Conservation (phyloP, 2,888 invertebrate species). For the Gryllus longicercus region DNA sequence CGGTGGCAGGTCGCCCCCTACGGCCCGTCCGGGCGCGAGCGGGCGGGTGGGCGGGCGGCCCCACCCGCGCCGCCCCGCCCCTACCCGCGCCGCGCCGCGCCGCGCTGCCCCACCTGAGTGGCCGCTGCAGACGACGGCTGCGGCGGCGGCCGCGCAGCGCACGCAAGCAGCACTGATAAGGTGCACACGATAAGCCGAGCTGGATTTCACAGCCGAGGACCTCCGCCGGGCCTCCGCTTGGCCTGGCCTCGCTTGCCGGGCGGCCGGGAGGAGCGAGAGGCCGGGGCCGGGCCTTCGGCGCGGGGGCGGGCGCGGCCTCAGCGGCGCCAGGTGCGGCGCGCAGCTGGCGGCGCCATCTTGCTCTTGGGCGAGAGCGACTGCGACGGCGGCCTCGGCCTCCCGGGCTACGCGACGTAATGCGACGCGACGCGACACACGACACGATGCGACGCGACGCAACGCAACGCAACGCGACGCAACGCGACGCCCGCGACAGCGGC, state of each 20-base stretch:
- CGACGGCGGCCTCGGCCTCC: not conserved
- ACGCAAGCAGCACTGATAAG: slow-evolving; percentile 75
- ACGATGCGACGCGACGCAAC: no score
- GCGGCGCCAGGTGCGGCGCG: not conserved
- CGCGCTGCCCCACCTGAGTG: no score
- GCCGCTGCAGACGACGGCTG: no score
- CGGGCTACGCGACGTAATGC: no score
- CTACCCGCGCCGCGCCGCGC: no score
- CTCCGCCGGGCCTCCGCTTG: slow-evolving; percentile 57
- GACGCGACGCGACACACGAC: not conserved
- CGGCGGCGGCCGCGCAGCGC: slow-evolving; percentile 44
- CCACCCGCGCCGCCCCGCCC: no score
- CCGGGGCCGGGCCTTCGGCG: not conserved
- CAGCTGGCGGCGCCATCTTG: slow-evolving; percentile 18
- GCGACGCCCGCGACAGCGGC: not conserved
- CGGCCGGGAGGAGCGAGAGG: not conserved
- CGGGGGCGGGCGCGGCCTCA: not conserved
- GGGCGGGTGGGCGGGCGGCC: no score
- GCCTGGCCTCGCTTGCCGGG: not conserved
- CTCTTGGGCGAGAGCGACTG: not conserved
- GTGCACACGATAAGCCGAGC: slow-evolving; percentile 75
- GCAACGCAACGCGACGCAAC: not conserved
- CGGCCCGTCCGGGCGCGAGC: no score
- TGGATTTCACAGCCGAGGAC: slow-evolving; percentile 62
- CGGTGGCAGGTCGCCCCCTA: no score